phyloP scores from a whole-genome alignment of 2,797 vertebrate species.

The Labeo calbasu region DNA sequence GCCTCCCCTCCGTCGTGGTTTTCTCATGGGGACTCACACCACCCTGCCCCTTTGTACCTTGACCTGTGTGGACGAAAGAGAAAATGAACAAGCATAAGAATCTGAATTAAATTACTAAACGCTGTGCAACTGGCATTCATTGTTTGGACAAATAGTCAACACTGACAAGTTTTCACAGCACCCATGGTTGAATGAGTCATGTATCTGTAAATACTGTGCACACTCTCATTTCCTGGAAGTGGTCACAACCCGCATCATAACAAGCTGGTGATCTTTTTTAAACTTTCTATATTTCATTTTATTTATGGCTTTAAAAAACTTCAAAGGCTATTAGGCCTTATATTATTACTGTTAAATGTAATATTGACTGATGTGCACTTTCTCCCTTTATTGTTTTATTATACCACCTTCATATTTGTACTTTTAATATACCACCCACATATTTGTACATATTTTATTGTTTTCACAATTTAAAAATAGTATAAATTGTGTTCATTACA shows the following conservation, averaged over 20 bases:
- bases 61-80: conserved; percentile 45
- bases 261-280: neutral
- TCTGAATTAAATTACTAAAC: neutral
- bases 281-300: too few relatives aligned
- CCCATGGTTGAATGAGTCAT: neutral
- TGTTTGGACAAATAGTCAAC: neutral
- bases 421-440: neutral
- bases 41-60: conserved; percentile 66
- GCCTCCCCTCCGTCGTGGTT: conserved; percentile 88
- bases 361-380: neutral
- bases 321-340: neutral
- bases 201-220: conserved; percentile 50
- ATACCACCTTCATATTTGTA: neutral
- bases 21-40: conserved; percentile 86
- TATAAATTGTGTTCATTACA: neutral
- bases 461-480: neutral
- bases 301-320: neutral
- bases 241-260: conserved; percentile 12
- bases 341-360: neutral
- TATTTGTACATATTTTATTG: neutral
- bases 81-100: neutral
- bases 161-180: neutral
- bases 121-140: neutral
- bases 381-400: neutral
- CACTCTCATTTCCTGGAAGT: conserved; percentile 49